phyloP scores from a whole-genome alignment of 2,888 invertebrate species.

The Thymelicus lineola region DNA sequence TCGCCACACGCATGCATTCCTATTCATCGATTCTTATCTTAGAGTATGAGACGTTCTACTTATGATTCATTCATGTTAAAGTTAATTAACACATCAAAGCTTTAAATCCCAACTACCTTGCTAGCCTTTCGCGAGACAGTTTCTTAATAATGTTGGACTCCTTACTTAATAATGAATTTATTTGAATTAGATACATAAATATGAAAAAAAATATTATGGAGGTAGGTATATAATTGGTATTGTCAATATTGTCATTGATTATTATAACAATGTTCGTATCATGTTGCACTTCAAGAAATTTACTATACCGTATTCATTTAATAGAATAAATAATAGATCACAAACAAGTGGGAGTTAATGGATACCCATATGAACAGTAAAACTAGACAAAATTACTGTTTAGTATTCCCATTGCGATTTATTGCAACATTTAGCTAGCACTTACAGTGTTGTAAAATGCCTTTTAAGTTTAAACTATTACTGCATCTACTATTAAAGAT shows the following conservation, averaged over 20 bases:
- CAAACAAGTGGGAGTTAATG: conserved; percentile 12
- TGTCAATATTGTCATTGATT: no score
- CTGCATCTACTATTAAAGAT: not conserved
- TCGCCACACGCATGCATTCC: conserved; percentile 24
- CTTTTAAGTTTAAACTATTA: conserved; percentile 11
- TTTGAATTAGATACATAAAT: no score
- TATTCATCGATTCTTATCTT: conserved; percentile 28
- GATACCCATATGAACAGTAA: not conserved
- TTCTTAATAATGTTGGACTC: no score
- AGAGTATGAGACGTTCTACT: conserved; percentile 17
- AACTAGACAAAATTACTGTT: conserved; percentile 4
- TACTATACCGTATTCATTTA: no score
- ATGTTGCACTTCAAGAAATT: no score
- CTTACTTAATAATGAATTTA: no score
- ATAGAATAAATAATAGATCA: no score
- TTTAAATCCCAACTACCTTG: not conserved
- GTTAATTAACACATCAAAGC: no score
- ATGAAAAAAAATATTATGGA: no score
- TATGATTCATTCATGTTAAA: conserved; percentile 20
- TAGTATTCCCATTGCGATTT: conserved; percentile 12
- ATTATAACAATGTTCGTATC: no score
- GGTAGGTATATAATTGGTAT: no score
- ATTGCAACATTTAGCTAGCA: conserved; percentile 7
- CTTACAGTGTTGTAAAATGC: conserved; percentile 1
- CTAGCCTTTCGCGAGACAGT: not conserved